Evolutionary conservation across 2,888 invertebrate species (phyloP).

Genomic region (Eurytoma californica): DNA sequence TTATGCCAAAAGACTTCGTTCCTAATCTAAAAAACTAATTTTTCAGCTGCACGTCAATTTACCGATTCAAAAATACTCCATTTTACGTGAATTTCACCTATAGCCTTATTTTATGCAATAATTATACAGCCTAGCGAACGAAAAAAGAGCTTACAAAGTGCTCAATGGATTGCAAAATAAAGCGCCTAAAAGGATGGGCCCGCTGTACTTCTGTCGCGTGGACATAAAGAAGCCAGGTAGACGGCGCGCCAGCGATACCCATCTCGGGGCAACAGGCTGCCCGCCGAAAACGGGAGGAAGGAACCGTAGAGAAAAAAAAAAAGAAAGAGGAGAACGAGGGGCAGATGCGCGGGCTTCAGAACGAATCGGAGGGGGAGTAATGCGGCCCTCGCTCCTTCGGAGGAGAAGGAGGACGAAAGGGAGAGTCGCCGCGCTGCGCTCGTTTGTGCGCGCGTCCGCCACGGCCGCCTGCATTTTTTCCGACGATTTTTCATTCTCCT

Average conservation of each 20-base stretch:
- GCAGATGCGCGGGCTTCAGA: constrained; percentile 33
- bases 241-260: constrained; percentile 29
- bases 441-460: too few species aligned
- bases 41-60: too few species aligned
- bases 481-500: too few species aligned
- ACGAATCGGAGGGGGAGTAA: constrained; percentile 14
- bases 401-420: neutral
- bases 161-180: too few species aligned
- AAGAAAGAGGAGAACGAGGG: constrained; percentile 15
- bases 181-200: neutral
- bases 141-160: too few species aligned
- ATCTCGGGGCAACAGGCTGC: constrained; percentile 19
- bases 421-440: neutral
- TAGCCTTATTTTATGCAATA: too few species aligned
- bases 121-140: too few species aligned
- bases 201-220: constrained; percentile 30
- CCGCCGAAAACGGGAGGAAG: constrained; percentile 8
- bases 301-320: neutral
- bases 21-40: too few species aligned
- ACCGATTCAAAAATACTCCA: too few species aligned
- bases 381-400: neutral
- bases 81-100: too few species aligned
- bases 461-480: too few species aligned
- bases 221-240: constrained; percentile 28
- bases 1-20: too few species aligned